Evolutionary conservation across 2,113 vertebrate species (phyloP).

Genomic region (Phrynosoma blainvillii): DNA sequence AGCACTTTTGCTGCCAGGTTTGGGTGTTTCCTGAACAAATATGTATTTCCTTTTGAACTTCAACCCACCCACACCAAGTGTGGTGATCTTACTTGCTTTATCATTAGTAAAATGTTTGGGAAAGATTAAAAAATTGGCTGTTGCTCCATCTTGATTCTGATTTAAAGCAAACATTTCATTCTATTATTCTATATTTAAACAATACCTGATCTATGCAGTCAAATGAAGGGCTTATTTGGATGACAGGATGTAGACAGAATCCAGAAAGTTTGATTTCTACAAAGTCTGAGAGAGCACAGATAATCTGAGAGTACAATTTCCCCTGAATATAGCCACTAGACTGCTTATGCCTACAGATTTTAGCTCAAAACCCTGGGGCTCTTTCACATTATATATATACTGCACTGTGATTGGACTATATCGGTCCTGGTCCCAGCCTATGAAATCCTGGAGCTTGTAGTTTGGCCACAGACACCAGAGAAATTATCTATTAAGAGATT

Average conservation of each 20-base stretch:
- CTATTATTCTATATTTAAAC: background rate
- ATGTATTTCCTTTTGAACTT: constrained; percentile 63
- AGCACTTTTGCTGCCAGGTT: constrained; percentile 47
- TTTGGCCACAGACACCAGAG: too few species aligned
- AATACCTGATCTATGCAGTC: background rate
- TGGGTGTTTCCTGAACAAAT: constrained; percentile 58
- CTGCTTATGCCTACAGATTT: too few species aligned
- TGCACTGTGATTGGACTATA: too few species aligned
- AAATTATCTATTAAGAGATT: too few species aligned
- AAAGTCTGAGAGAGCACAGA: background rate
- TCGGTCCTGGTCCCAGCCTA: too few species aligned
- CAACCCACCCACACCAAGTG: background rate
- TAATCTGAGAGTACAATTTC: background rate
- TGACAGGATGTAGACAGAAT: background rate
- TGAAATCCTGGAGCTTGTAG: too few species aligned
- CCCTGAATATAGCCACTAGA: background rate
- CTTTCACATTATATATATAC: too few species aligned
- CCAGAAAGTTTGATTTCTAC: background rate
- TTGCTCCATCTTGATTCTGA: background rate
- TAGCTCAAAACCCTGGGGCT: too few species aligned
- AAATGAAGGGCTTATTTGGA: background rate
- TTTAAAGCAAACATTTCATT: background rate
- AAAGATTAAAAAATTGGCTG: background rate
- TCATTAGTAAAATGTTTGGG: background rate
- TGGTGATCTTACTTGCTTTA: background rate